These are phyloP conservation scores for Lordiphosa andalusiaca DNA, from an alignment of 2,888 invertebrate species.

Conservation along the genomic window DNA sequence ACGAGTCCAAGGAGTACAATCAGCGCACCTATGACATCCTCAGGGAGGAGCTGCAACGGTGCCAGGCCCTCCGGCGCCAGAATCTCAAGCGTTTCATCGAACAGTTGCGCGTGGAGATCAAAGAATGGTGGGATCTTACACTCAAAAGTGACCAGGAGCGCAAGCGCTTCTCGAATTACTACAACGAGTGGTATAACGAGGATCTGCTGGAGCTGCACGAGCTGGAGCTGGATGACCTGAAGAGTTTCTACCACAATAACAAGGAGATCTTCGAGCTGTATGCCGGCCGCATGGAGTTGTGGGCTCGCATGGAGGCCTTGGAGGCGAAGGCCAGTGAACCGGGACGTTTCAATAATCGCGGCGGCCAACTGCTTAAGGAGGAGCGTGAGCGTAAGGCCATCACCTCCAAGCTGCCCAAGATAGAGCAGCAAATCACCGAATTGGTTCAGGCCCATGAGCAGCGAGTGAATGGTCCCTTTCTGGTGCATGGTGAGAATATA, in stretches of 20 bases:
- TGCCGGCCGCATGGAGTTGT: slow-evolving; percentile 85
- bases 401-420: slow-evolving; percentile 86
- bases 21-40: slow-evolving; percentile 74
- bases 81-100: slow-evolving; percentile 85
- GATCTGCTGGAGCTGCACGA: slow-evolving; percentile 90
- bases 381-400: slow-evolving; percentile 92
- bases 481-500: slow-evolving; percentile 84
- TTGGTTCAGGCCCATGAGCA: slow-evolving; percentile 82
- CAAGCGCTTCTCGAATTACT: slow-evolving; percentile 84
- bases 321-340: slow-evolving; percentile 89
- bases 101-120: slow-evolving; percentile 86
- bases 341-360: slow-evolving; percentile 91
- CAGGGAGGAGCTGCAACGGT: slow-evolving; percentile 86
- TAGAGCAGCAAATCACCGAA: slow-evolving; percentile 84
- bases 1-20: slow-evolving; percentile 62
- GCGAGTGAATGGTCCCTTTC: slow-evolving; percentile 82
- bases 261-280: slow-evolving; percentile 85
- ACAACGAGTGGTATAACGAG: slow-evolving; percentile 87
- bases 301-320: slow-evolving; percentile 88
- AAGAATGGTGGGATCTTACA: slow-evolving; percentile 88
- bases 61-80: slow-evolving; percentile 87
- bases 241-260: slow-evolving; percentile 84
- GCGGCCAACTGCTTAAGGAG: slow-evolving; percentile 91
- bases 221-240: slow-evolving; percentile 86
- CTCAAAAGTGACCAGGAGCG: slow-evolving; percentile 85